Evolutionary conservation across 2,888 invertebrate genomes (phyloP).

Genomic region (Hypomecis atomaria): DNA sequence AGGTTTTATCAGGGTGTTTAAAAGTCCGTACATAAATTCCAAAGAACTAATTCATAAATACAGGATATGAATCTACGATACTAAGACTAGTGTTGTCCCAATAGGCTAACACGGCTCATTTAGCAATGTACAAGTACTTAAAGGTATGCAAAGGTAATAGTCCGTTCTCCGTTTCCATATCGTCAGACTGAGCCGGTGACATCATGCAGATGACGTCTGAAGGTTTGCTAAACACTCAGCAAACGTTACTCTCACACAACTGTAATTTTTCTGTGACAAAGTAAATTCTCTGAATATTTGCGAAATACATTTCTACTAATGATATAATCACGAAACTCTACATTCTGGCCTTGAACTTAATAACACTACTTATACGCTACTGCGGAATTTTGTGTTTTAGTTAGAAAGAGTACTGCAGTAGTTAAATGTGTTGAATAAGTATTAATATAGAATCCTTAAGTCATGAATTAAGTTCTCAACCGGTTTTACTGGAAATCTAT

Average conservation of each 20-base stretch:
- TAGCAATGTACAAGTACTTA: background rate
- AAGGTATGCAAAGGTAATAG: background rate
- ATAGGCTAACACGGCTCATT: background rate
- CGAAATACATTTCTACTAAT: conserved; percentile 19
- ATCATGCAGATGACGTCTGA: conserved; percentile 16
- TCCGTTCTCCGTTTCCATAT: conserved; percentile 20
- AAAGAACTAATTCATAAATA: too few relatives aligned
- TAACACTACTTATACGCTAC: background rate
- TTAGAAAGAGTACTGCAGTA: background rate
- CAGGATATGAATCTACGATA: too few relatives aligned
- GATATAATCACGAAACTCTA: conserved; percentile 18
- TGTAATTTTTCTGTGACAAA: background rate
- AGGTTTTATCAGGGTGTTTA: too few relatives aligned
- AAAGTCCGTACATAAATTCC: too few relatives aligned
- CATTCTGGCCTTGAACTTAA: conserved; percentile 24
- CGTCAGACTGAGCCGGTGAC: conserved; percentile 16
- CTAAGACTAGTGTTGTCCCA: background rate
- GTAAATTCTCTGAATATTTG: conserved; percentile 18
- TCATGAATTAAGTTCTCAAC: too few relatives aligned
- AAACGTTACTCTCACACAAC: background rate
- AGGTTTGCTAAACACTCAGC: conserved; percentile 16
- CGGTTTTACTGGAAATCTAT: too few relatives aligned
- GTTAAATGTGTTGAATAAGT: background rate
- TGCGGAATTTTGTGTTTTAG: background rate
- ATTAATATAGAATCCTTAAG: background rate